Evolutionary conservation across 2,113 vertebrate species (phyloP).

Genomic region (Indicator maculatus): DNA sequence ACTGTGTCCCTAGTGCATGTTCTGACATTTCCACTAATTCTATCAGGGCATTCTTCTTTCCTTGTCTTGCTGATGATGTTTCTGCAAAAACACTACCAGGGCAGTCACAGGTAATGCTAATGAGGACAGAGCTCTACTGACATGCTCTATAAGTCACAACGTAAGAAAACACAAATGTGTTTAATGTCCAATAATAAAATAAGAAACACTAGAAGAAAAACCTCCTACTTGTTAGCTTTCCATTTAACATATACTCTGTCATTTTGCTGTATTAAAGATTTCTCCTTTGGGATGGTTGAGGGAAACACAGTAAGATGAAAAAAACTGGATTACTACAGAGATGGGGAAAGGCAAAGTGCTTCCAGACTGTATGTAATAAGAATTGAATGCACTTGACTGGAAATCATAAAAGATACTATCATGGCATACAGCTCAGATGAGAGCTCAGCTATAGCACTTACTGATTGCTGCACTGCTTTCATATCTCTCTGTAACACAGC

Average conservation of each 20-base stretch:
- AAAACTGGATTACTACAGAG: neutral
- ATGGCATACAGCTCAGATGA: neutral
- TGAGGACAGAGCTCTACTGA: neutral
- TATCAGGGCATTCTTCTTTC: neutral
- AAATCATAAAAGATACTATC: neutral
- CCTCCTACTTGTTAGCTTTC: neutral
- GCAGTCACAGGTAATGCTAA: neutral
- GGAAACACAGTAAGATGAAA: neutral
- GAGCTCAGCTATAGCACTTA: neutral
- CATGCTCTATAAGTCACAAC: neutral
- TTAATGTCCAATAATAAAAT: neutral
- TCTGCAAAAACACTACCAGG: neutral
- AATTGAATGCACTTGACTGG: neutral
- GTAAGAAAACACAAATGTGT: neutral
- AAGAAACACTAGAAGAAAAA: neutral
- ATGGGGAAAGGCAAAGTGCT: neutral
- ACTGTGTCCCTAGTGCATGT: rapidly evolving
- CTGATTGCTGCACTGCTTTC: neutral
- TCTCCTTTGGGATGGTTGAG: rapidly evolving
- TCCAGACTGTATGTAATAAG: neutral
- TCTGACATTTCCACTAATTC: neutral
- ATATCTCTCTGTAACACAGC: neutral
- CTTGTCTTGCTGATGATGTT: neutral
- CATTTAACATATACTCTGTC: neutral
- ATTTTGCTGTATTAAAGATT: neutral